Evolutionary conservation across 2,888 invertebrate genomes (phyloP).

Genomic region (Brachyptera risi): DNA sequence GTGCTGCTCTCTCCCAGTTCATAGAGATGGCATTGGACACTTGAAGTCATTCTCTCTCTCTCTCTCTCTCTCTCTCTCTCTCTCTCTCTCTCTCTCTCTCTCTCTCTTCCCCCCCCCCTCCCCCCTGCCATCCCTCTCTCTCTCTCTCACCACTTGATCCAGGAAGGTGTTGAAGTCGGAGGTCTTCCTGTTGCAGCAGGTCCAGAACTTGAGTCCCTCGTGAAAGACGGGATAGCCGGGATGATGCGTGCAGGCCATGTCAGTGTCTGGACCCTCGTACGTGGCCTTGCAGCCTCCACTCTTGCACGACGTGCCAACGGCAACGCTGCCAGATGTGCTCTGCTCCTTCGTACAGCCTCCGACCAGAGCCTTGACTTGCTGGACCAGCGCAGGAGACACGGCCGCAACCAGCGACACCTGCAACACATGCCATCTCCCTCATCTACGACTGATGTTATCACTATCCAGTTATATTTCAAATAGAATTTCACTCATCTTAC

Average conservation of each 20-base stretch:
- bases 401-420: slow-evolving; percentile 51
- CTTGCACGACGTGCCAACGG: slow-evolving; percentile 77
- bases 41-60: too few relatives aligned
- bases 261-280: slow-evolving; percentile 62
- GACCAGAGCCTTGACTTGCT: slow-evolving; percentile 50
- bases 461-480: too few relatives aligned
- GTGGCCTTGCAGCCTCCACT: slow-evolving; percentile 73
- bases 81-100: too few relatives aligned
- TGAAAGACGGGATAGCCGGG: slow-evolving; percentile 91
- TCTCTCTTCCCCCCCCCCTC: background rate
- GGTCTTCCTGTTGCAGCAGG: slow-evolving; percentile 90
- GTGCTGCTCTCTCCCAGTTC: too few relatives aligned
- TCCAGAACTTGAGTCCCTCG: slow-evolving; percentile 96
- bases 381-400: slow-evolving; percentile 64
- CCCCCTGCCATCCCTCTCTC: background rate
- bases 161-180: slow-evolving; percentile 91
- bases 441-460: too few relatives aligned
- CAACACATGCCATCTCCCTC: slow-evolving; percentile 31
- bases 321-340: slow-evolving; percentile 48
- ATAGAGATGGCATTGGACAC: too few relatives aligned
- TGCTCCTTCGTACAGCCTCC: slow-evolving; percentile 32
- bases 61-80: too few relatives aligned
- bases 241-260: slow-evolving; percentile 72
- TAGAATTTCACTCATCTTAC: too few relatives aligned
- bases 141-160: slow-evolving; percentile 58